These are phyloP conservation scores for Ammospiza maritima DNA, from an alignment of 2,797 vertebrate genomes.

Conservation along the genomic window DNA sequence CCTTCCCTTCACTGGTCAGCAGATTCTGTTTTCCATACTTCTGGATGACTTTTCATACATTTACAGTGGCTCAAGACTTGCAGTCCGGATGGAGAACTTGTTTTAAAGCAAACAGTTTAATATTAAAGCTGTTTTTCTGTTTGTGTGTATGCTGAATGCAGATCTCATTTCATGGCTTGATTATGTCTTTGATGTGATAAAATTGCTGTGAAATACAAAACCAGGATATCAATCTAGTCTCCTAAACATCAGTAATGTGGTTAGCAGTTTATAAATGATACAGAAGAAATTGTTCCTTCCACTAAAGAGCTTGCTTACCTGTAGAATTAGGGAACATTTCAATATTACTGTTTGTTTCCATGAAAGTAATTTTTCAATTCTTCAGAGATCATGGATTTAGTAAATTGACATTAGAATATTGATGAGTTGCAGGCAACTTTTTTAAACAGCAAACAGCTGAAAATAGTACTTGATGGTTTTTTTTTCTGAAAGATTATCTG, in stretches of 20 bases:
- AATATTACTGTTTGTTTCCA: background rate
- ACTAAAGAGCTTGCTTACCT: background rate
- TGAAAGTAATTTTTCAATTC: background rate
- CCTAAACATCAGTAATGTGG: background rate
- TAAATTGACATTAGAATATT: background rate
- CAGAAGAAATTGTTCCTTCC: background rate
- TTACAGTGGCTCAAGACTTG: background rate
- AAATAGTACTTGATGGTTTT: background rate
- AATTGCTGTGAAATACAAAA: background rate
- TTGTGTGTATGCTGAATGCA: background rate
- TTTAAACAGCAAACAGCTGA: background rate
- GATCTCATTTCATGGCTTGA: background rate
- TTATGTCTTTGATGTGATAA: background rate
- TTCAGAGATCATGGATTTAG: background rate
- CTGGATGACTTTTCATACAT: background rate
- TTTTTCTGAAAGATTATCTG: background rate
- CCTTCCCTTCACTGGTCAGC: background rate
- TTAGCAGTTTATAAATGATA: background rate
- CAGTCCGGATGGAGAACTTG: background rate
- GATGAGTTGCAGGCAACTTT: background rate
- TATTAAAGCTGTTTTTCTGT: background rate
- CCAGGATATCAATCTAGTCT: background rate
- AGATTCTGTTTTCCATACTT: background rate
- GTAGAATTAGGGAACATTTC: background rate
- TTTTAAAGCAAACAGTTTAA: background rate